Conservation (phyloP, 2,888 invertebrate species). For the Drosophila neotestacea region DNA sequence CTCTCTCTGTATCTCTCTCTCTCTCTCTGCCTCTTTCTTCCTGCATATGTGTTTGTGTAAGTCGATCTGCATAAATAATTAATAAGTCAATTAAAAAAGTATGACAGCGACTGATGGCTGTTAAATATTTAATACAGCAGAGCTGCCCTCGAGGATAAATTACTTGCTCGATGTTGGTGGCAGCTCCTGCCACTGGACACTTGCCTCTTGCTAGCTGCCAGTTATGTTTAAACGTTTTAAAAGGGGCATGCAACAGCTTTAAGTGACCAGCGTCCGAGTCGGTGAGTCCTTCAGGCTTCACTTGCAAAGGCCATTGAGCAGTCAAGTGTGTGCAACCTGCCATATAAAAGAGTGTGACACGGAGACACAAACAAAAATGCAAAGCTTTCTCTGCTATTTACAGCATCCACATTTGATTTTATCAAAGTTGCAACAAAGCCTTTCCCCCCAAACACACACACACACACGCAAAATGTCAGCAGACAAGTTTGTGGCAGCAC, state of each 20-base stretch:
- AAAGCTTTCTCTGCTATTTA: constrained; percentile 25
- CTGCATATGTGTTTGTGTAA: constrained; percentile 29
- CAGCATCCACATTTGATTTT: constrained; percentile 57
- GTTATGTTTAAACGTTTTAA: constrained; percentile 51
- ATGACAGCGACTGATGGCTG: constrained; percentile 74
- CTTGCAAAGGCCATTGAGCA: constrained; percentile 65
- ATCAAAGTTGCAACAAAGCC: constrained; percentile 55
- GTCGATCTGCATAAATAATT: constrained; percentile 77
- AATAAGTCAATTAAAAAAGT: constrained; percentile 84
- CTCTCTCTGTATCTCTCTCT: not conserved
- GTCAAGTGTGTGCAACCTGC: constrained; percentile 75
- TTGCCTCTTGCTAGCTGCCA: not conserved
- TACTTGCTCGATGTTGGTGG: constrained; percentile 5
- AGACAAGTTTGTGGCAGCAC: constrained; percentile 61
- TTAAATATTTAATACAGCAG: constrained; percentile 75
- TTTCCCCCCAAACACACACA: constrained; percentile 7
- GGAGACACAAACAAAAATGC: constrained; percentile 4
- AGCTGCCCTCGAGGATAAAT: constrained; percentile 31
- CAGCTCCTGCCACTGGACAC: not conserved
- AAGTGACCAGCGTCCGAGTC: constrained; percentile 39
- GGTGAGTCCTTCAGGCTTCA: constrained; percentile 19
- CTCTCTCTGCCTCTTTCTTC: not conserved
- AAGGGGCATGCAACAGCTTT: constrained; percentile 32
- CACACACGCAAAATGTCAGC: constrained; percentile 26
- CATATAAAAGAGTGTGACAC: constrained; percentile 58